Conservation (phyloP, 2,888 invertebrate genomes). For the Macropis europaea region DNA sequence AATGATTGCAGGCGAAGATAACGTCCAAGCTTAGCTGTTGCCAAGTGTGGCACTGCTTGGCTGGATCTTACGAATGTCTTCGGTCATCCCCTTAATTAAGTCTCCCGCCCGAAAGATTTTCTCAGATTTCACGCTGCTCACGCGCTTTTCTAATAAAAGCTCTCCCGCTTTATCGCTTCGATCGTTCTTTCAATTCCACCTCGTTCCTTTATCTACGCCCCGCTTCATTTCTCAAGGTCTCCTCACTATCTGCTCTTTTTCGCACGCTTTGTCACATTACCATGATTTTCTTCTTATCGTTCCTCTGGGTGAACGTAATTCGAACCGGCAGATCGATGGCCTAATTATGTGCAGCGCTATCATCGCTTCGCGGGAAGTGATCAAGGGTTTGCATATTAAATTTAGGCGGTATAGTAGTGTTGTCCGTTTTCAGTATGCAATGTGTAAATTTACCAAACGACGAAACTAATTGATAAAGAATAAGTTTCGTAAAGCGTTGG, state of each 20-base stretch:
- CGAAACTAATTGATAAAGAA: no score
- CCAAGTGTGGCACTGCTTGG: constrained; percentile 14
- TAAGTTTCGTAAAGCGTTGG: no score
- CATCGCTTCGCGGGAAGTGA: neutral
- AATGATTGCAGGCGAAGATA: constrained; percentile 33
- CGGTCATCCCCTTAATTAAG: constrained; percentile 48
- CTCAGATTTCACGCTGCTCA: constrained; percentile 16
- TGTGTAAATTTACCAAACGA: no score
- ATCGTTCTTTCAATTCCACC: neutral
- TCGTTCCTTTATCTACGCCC: neutral
- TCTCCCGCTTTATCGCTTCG: neutral
- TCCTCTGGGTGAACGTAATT: neutral
- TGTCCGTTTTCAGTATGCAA: no score
- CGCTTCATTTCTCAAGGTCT: neutral
- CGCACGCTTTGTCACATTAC: neutral
- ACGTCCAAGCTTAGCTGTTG: constrained; percentile 26
- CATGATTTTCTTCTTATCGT: constrained; percentile 7
- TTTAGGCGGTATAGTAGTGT: no score
- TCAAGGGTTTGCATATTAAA: no score
- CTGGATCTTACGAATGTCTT: constrained; percentile 21
- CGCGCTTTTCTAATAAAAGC: constrained; percentile 30
- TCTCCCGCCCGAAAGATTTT: constrained; percentile 22
- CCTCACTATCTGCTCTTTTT: neutral
- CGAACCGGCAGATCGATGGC: constrained; percentile 5
- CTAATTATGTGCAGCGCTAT: neutral